Base-by-base conservation (phyloP, 1,140 invertebrate species). In the Penaeus vannamei region DNA sequence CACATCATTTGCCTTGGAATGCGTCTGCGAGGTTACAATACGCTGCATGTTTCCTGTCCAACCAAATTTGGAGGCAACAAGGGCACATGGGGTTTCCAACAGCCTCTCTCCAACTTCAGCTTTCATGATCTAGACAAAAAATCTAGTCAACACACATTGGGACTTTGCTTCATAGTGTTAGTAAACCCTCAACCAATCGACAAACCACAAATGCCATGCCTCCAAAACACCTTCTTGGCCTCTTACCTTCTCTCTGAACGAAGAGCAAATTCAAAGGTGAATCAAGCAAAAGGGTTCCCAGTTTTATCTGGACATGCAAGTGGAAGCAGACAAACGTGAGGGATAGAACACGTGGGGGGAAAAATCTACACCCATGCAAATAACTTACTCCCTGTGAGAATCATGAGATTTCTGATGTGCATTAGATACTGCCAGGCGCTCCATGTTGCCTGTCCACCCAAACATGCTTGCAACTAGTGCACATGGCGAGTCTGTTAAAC, bases 401-500 rank as follows among this genome's bases (percentile, higher is more conserved):
- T 99, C 98, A 92, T 99, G 96, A 5, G 97, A 93, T 93, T 99
- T 99, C 92, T 98, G 98, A 94, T 99, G 99, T 29, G 99, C 98
- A 93, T 99, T 99, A 20, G 98, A 98, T 90, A 97, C 94, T 84
- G 98, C 98, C 80, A 99, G 95, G 84, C 98, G 95, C 93, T 99
- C 99, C 99, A 99, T 99, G 93, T 99, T 99, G 87, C 98, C 99
- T 91, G 98, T 99, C 98, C 98, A 98, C 85, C 91, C 91, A 88
- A 90, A 91, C 62, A 85, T 88, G 79, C 96, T 97, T 72, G 98
- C 98, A n/a, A 99, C 97, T 59, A 99, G 94, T 53, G 98, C 99
- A 93, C 98, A 99, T 0, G 99, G 98, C 4, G 99, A 99, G 88
- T 96, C 96, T 69, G 96, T 96, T 29, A 99, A 94, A 91, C 99